phyloP scores from a whole-genome alignment of 2,113 vertebrate species.

The Butorides virescens region DNA sequence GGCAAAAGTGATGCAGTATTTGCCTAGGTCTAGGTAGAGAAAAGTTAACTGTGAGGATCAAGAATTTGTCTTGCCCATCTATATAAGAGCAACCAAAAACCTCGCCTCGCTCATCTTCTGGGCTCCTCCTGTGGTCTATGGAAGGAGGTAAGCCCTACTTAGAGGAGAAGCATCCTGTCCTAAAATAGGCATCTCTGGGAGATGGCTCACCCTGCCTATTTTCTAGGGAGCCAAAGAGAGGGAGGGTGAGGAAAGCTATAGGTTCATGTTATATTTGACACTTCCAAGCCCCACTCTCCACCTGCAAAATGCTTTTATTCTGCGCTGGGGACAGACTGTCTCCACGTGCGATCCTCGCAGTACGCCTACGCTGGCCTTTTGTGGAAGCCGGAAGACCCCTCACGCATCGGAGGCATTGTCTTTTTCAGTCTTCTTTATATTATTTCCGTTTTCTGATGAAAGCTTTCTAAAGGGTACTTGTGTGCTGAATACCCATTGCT shows the following conservation, averaged over 20 bases:
- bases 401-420: background rate
- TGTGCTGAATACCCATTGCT: conserved; percentile 9
- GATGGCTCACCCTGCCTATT: background rate
- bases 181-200: background rate
- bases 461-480: conserved; percentile 31
- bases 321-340: background rate
- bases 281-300: background rate
- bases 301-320: background rate
- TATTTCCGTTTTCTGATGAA: background rate
- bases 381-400: background rate
- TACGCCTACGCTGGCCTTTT: background rate
- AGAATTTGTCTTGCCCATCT: background rate
- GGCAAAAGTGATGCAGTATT: background rate
- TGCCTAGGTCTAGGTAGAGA: background rate
- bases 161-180: background rate
- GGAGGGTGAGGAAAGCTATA: background rate
- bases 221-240: background rate
- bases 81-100: background rate
- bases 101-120: background rate
- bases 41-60: background rate
- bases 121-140: background rate
- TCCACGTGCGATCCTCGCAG: background rate
- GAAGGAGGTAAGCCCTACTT: background rate
- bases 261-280: background rate
- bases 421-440: background rate